Percentiles rank a stretch among this genome's conserved stretches.
Conservation (phyloP, 2,888 invertebrate genomes). For the Meghimatium bilineatum region DNA sequence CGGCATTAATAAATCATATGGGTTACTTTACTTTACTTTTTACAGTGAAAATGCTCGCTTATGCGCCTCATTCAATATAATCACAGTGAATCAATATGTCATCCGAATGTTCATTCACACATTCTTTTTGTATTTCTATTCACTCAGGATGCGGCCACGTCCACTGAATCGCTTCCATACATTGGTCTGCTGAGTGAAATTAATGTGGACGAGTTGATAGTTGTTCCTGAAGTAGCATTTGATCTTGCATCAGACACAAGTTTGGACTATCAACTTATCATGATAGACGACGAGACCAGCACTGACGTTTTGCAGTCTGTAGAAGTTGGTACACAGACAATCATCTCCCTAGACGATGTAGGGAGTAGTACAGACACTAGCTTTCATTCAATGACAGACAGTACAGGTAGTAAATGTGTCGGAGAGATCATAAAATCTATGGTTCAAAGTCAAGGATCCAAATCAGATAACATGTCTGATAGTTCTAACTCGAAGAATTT, state of each 20-base stretch:
- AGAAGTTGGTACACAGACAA: constrained; percentile 63
- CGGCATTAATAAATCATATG: too few relatives aligned
- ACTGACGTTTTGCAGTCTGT: constrained; percentile 56
- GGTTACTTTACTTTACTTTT: too few relatives aligned
- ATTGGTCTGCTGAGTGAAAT: constrained; percentile 69
- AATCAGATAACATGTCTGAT: neutral
- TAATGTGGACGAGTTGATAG: constrained; percentile 69
- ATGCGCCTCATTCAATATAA: too few relatives aligned
- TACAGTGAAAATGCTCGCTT: too few relatives aligned
- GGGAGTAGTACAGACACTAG: neutral
- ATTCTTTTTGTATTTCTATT: neutral
- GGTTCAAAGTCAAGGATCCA: constrained; percentile 22
- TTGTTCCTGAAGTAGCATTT: constrained; percentile 64
- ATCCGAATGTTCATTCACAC: too few relatives aligned
- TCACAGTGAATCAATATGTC: too few relatives aligned
- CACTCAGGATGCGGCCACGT: constrained; percentile 64
- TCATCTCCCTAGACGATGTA: neutral
- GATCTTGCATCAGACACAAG: constrained; percentile 57
- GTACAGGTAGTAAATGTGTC: constrained; percentile 12
- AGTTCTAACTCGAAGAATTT: constrained; percentile 44
- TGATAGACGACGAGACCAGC: constrained; percentile 62
- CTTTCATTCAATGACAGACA: constrained; percentile 18
- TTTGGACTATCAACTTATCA: constrained; percentile 56
- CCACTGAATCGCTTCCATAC: constrained; percentile 70
- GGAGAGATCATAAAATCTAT: constrained; percentile 41